phyloP scores from a whole-genome alignment of 1,140 invertebrate species.

The Leptopilina boulardi region DNA sequence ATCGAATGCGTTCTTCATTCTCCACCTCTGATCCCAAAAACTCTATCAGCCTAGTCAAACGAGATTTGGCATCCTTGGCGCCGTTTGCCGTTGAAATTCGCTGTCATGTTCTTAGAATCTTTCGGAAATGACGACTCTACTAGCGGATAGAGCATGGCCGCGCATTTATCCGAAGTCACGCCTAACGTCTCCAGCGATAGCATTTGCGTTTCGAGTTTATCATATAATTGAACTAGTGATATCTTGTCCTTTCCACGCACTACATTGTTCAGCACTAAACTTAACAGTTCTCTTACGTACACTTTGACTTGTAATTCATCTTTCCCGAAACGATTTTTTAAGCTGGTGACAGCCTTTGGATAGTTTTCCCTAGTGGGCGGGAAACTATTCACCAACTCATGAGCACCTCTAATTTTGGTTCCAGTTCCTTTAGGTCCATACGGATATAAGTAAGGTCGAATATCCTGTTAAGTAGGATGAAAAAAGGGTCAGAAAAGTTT shows the following conservation, averaged over 20 bases:
- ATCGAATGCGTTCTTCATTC: background rate
- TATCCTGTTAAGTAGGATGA: too few relatives aligned
- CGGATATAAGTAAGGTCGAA: too few relatives aligned
- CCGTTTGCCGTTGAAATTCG: background rate
- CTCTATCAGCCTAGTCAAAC: background rate
- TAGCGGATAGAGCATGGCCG: slow-evolving; percentile 41
- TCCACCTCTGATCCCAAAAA: slow-evolving; percentile 17
- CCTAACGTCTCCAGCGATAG: background rate
- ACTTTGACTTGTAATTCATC: background rate
- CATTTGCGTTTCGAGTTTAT: slow-evolving; percentile 13
- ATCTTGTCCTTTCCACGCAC: background rate
- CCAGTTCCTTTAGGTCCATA: too few relatives aligned
- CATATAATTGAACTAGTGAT: background rate
- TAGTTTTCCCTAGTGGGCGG: too few relatives aligned
- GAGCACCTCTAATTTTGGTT: too few relatives aligned
- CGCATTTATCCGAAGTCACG: slow-evolving; percentile 45
- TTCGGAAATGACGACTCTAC: background rate
- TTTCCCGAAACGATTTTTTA: background rate
- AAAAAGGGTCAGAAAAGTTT: too few relatives aligned
- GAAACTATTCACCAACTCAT: too few relatives aligned
- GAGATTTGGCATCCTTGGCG: background rate
- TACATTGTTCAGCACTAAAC: slow-evolving; percentile 37
- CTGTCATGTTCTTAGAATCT: slow-evolving; percentile 27
- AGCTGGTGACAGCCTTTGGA: too few relatives aligned
- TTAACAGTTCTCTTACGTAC: slow-evolving; percentile 28